Base-by-base conservation (phyloP, 2,113 vertebrate genomes). In the Arvicanthis niloticus region DNA sequence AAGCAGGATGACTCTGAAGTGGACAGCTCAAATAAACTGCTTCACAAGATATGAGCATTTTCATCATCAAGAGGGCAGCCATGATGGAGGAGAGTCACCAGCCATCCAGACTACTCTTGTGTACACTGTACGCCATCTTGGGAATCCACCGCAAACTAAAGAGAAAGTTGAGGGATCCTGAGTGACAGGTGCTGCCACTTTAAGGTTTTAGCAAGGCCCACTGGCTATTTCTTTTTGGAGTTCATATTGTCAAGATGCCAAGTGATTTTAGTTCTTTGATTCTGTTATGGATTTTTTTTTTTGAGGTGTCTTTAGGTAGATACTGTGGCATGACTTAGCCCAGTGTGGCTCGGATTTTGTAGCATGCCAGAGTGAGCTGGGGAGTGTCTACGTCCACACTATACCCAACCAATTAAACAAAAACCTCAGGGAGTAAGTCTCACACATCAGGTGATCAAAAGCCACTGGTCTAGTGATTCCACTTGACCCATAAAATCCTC, bases 1-100 rank as follows among this genome's bases (percentile, higher is more conserved):
- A 82, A 53, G 56, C 21, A 91, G 62, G 48, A 26, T 75, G 53
- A 9, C 75, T 87, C 94, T 95, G 81, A 89, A 93, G 73, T 84
- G 56, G 65, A 24, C 68, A 9, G 22, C 91, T 37, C 13, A 53
- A 40, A 89, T 65, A 88, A 78, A 75, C 24, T 16, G 13, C 75
- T 51, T 34, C 42, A 81, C 6, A 45, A 81, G 29, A 90, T 76
- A 80, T 60, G 77, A 95, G 29, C 80, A 17, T 88, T 17, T 65
- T 75, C 42, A 56, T 51, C 12, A 15, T 22, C 31, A 73, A 48
- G 53, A 86, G 9, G 80, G 72, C 76, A 76, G 62, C 60, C n/a
- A 12, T 26, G 10, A 31, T 16, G 16, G 87, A 73, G 34, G 53
- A 51, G 29, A n/a, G 40, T 48, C 24, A n/a, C 31, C 2, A n/a